Evolutionary conservation across 1,140 invertebrate species (phyloP), one percentile per base, ranked within the genome.

Genomic region (Bombus confusus): DNA sequence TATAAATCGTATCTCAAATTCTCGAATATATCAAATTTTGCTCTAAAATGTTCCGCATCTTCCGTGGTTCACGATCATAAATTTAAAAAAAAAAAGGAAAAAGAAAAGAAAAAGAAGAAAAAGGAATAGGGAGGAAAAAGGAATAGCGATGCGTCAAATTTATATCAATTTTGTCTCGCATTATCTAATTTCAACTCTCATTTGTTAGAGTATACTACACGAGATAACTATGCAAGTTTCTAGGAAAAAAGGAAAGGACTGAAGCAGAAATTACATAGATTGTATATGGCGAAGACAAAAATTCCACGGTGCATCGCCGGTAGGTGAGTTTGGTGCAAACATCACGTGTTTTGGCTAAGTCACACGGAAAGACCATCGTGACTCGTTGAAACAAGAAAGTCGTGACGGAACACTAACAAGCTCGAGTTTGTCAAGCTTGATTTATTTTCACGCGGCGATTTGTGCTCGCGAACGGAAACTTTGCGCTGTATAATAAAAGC

Each of bases 341-440:
- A 15, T 76, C 47, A n/a, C 13, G 15, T 41, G 25, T 13, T 28
- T 25, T 31, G 59, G 2, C 13, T 6, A 69, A 80, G 31, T 80
- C 43, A 28, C 8, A 69, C 64, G 69, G 31, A 22, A 80, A 52
- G 39, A 34, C n/a, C 41, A 43, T 66, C 3, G 37, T n/a, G 39
- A 12, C 25, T 79, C 8, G 5, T 22, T 15, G 22, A n/a, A 47
- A 18, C 12, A 10, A 25, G 62, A 22, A 43, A 18, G 31, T 47
- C 10, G 39, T 28, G 13, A n/a, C 22, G 31, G 13, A 34, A 66
- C 22, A n/a, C 59, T 68, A 79, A 79, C 77, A 79, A 79, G 41
- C 62, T 22, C 22, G 10, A 79, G 64, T 80, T 80, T 69, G 64
- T 69, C 78, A 52, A 80, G 64, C 28, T 52, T 71, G 78, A 71